Conservation (phyloP, 2,797 vertebrate genomes). For the Astyanax mexicanus region DNA sequence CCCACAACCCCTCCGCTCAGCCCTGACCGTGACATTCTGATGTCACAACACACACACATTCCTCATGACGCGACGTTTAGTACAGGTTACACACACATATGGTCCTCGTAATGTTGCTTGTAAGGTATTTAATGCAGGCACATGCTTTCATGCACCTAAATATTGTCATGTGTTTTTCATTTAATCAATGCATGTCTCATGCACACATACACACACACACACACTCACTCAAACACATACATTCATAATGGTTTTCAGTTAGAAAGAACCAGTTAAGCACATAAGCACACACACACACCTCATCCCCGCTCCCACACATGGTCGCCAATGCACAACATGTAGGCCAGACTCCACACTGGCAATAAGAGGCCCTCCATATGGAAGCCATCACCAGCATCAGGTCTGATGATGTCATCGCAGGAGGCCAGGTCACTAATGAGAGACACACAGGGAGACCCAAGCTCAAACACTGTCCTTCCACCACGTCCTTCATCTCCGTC, state of each 20-base stretch:
- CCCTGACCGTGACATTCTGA: slow-evolving; percentile 19
- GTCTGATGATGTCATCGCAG: slow-evolving; percentile 63
- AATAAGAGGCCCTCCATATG: slow-evolving; percentile 59
- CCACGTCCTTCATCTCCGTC: slow-evolving; percentile 3
- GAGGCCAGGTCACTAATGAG: slow-evolving; percentile 57
- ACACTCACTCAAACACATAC: background rate
- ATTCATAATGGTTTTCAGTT: slow-evolving; percentile 38
- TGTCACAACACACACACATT: background rate
- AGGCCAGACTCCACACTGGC: slow-evolving; percentile 45
- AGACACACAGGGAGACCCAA: slow-evolving; percentile 18
- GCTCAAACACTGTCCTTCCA: slow-evolving; percentile 28
- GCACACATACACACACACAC: background rate
- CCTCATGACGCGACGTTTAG: slow-evolving; percentile 22
- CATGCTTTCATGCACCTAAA: background rate
- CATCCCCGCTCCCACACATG: slow-evolving; percentile 14
- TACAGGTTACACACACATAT: slow-evolving; percentile 11
- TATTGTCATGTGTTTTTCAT: slow-evolving; percentile 41
- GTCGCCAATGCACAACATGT: slow-evolving; percentile 39
- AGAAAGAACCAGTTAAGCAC: slow-evolving; percentile 25
- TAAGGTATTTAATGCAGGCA: slow-evolving; percentile 28
- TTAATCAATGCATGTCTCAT: slow-evolving; percentile 2
- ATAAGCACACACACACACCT: slow-evolving; percentile 3
- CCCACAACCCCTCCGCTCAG: background rate
- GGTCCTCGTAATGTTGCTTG: slow-evolving; percentile 22
- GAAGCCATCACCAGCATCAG: slow-evolving; percentile 57